Percentiles rank a stretch among this genome's conserved stretches.
phyloP scores from a whole-genome alignment of 2,797 vertebrate genomes.

The Cheirogaleus major region DNA sequence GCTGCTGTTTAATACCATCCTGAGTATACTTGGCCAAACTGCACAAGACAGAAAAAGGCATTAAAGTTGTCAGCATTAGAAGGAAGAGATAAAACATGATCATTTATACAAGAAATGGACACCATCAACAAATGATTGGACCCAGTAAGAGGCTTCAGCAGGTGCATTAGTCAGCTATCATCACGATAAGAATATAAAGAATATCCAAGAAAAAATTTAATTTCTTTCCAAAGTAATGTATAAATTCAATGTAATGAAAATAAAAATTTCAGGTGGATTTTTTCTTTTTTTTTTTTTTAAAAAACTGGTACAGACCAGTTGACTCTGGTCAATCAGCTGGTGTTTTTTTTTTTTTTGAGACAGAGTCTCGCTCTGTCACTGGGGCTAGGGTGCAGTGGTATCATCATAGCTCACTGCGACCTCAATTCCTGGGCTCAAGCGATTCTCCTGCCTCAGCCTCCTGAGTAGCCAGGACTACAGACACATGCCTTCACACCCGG shows the following conservation, averaged over 20 bases:
- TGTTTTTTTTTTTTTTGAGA: neutral
- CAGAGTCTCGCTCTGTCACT: neutral
- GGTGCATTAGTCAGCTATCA: neutral
- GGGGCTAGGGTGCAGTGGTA: neutral
- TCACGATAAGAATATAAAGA: neutral
- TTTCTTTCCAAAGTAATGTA: neutral
- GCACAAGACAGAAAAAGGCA: neutral
- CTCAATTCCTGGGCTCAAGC: neutral
- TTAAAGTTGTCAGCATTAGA: neutral
- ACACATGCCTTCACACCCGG: fast-evolving
- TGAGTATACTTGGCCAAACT: neutral
- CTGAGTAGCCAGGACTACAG: neutral
- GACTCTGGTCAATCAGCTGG: neutral
- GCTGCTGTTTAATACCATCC: neutral
- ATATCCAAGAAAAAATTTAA: neutral
- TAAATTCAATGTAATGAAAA: neutral
- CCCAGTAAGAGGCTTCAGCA: neutral
- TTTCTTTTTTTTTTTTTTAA: neutral
- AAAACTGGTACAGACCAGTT: neutral
- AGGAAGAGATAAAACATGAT: neutral
- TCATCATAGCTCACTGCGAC: neutral
- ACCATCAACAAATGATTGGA: neutral
- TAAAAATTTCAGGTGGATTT: neutral
- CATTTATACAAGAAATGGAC: neutral
- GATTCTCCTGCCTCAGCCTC: neutral